phyloP scores from a whole-genome alignment of 2,113 vertebrate species.

The Vidua macroura region DNA sequence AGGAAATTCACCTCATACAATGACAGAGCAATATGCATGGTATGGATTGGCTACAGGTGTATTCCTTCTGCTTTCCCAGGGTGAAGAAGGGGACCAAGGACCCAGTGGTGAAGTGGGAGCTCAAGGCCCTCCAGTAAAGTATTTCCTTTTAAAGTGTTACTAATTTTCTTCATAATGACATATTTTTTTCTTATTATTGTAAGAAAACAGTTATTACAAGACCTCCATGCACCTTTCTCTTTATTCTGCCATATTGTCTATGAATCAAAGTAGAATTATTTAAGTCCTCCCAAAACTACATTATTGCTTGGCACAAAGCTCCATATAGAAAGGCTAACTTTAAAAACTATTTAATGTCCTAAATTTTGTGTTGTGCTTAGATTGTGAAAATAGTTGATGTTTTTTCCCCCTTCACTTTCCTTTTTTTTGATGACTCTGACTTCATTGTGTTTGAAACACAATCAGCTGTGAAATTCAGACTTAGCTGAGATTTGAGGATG shows the following conservation, averaged over 20 bases:
- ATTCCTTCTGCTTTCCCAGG: conserved; percentile 71
- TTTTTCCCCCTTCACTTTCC: not conserved
- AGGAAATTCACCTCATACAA: not conserved
- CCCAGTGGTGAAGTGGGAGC: conserved; percentile 84
- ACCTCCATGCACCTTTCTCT: not conserved
- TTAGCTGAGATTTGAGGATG: not conserved
- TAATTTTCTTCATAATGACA: not conserved
- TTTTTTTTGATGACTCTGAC: not conserved
- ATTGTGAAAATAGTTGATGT: not conserved
- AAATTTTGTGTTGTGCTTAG: not conserved
- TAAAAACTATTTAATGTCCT: not conserved
- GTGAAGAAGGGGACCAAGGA: conserved; percentile 94
- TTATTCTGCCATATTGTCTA: not conserved
- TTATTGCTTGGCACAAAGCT: not conserved
- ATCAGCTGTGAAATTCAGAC: not conserved
- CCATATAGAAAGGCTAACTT: not conserved
- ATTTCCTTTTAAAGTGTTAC: conserved; percentile 30
- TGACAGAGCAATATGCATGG: not conserved
- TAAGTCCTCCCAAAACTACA: not conserved
- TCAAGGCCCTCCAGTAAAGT: conserved; percentile 88
- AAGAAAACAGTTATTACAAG: not conserved
- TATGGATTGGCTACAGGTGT: not conserved
- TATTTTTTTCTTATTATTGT: not conserved
- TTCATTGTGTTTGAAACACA: not conserved
- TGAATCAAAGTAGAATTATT: not conserved